Percentiles rank a stretch among this genome's conserved stretches.
Conservation (phyloP, 1,140 invertebrate species). For the Drosophila willistoni region DNA sequence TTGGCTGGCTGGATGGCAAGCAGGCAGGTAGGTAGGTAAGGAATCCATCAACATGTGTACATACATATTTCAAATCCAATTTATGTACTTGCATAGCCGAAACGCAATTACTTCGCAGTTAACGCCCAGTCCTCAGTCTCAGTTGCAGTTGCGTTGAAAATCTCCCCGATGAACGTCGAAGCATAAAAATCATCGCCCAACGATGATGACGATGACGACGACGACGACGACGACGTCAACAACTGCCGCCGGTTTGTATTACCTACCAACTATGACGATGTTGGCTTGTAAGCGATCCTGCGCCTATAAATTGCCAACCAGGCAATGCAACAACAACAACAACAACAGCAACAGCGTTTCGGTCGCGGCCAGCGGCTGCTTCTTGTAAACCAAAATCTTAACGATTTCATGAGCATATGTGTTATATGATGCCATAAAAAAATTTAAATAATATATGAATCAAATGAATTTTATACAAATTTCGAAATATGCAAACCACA, state of each 20-base stretch:
- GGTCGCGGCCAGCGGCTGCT: constrained; percentile 67
- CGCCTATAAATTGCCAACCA: constrained; percentile 79
- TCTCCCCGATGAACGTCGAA: constrained; percentile 44
- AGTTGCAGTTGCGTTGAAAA: constrained; percentile 51
- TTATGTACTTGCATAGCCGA: constrained; percentile 79
- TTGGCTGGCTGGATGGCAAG: constrained; percentile 9
- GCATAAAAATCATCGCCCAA: constrained; percentile 58
- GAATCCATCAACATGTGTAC: constrained; percentile 80
- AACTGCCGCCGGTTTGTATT: constrained; percentile 73
- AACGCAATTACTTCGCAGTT: constrained; percentile 80
- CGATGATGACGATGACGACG: constrained; percentile 3
- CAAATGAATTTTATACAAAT: background rate
- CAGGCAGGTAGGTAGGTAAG: constrained; percentile 37
- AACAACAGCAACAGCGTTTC: constrained; percentile 29
- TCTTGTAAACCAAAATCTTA: constrained; percentile 57
- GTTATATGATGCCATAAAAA: constrained; percentile 25
- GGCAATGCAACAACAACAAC: constrained; percentile 39
- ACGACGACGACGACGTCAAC: constrained; percentile 20
- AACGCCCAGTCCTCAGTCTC: constrained; percentile 66
- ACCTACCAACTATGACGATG: constrained; percentile 68
- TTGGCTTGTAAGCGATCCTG: constrained; percentile 78
- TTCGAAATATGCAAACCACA: background rate
- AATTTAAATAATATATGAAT: background rate
- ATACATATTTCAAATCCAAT: constrained; percentile 81
- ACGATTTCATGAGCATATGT: constrained; percentile 31